Evolutionary conservation across 2,888 invertebrate species (phyloP), one percentile per base, ranked within the genome.

Genomic region (Dasypogon diadema): DNA sequence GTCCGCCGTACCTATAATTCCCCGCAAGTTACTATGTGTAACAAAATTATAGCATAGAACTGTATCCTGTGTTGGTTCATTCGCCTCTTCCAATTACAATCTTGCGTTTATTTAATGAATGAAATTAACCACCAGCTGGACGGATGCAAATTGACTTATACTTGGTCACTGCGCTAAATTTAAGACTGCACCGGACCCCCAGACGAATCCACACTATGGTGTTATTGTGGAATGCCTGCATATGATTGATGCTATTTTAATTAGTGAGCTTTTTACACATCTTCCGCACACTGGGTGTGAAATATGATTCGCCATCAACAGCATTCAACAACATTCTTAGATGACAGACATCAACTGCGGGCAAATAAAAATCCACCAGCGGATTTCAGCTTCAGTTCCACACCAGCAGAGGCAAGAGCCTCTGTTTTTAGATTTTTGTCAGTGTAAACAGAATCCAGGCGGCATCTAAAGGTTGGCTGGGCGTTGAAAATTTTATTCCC

Each of bases 171-270:
- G 30, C 30, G 42, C 42, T 42, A 42, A 42, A 42, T 42, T 42
- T 42, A 12, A 42, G 8, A n/a, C 12, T 12, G 42, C 6, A 6
- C 2, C 42, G n/a, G 3, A 6, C 8, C 8, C 3, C 4, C 2
- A 42, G n/a, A 42, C 6, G 1, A 42, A 2, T 42, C 1, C 2
- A 42, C 2, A 42, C 6, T 12, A 42, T 42, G 8, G 42, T 42
- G 42, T 42, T n/a, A 42, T 42, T 14, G 12, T 14, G 24, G 16
- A 46, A 65, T 48, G 42, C n/a, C 37, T 65, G 65, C 65, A 24
- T 65, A 22, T 65, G 65, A 65, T 65, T 65, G 46, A 65, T 65
- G 65, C 4, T 46, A 24, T 48, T 65, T 65, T 65, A 65, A 65
- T 65, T 65, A 46, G 8, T 14, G 65, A 2, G 65, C 14, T 48